These are phyloP conservation scores for Eptatretus atami DNA, from an alignment of 2,797 vertebrate species.

Conservation along the genomic window DNA sequence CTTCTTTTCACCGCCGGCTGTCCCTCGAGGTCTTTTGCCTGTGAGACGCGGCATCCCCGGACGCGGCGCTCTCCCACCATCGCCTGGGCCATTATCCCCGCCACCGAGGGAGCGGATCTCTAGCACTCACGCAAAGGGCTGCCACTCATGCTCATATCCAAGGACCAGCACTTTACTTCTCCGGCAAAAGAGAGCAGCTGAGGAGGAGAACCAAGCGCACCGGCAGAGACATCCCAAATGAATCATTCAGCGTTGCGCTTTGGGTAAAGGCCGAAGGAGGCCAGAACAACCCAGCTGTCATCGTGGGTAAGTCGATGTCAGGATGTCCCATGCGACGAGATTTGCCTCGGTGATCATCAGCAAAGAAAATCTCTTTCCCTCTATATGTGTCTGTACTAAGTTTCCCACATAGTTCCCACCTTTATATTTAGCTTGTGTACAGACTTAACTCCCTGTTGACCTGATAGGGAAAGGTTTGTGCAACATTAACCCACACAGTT, in stretches of 20 bases:
- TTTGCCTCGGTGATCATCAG: too few species aligned
- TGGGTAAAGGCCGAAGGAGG: conserved; percentile 73
- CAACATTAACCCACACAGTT: too few species aligned
- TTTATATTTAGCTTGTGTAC: too few species aligned
- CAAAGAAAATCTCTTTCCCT: too few species aligned
- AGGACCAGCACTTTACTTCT: conserved; percentile 31
- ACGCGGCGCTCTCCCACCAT: conserved; percentile 4
- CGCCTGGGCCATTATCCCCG: neutral
- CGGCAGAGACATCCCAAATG: conserved; percentile 25
- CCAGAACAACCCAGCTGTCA: conserved; percentile 46
- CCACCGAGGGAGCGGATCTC: neutral
- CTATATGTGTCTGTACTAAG: too few species aligned
- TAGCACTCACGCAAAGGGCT: neutral
- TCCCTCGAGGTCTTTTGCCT: neutral
- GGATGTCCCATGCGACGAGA: neutral
- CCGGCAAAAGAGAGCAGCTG: conserved; percentile 33
- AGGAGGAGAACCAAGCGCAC: conserved; percentile 21
- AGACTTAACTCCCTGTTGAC: too few species aligned
- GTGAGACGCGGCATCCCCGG: conserved; percentile 4
- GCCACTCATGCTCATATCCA: neutral
- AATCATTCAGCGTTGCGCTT: conserved; percentile 42
- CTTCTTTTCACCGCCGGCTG: neutral
- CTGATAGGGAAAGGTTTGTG: too few species aligned
- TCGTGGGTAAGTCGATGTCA: conserved; percentile 32
- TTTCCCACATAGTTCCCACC: too few species aligned